Conservation (phyloP, 2,888 invertebrate species). For the Halictus quadricinctus region DNA sequence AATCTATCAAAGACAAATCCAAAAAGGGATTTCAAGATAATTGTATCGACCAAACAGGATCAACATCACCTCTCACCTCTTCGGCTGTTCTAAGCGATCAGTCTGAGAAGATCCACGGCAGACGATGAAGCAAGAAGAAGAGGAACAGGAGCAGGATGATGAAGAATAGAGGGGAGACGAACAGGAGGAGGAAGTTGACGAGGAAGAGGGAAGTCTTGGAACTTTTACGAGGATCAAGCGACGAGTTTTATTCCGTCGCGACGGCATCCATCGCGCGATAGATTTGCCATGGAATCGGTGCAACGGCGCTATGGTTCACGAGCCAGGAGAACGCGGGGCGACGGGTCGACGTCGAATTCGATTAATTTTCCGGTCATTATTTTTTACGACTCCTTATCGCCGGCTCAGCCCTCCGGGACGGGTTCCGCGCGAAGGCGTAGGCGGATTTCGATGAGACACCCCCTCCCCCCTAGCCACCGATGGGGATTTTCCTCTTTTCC, state of each 20-base stretch:
- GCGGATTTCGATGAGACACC: slow-evolving; percentile 21
- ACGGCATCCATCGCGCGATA: slow-evolving; percentile 17
- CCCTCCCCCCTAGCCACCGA: background rate
- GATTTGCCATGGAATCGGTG: slow-evolving; percentile 48
- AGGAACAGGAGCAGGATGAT: background rate
- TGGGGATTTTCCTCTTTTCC: slow-evolving; percentile 45
- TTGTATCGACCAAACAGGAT: no score
- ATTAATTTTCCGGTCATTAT: slow-evolving; percentile 82
- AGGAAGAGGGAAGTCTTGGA: background rate
- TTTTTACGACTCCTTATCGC: slow-evolving; percentile 80
- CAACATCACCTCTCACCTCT: no score
- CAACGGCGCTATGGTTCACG: slow-evolving; percentile 70
- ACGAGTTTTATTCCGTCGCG: slow-evolving; percentile 28
- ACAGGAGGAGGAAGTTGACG: background rate
- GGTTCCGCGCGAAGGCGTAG: slow-evolving; percentile 24
- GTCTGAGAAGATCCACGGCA: background rate
- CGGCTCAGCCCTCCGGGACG: slow-evolving; percentile 60
- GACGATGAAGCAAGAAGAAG: background rate
- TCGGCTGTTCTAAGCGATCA: no score
- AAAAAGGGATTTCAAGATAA: no score
- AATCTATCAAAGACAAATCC: no score
- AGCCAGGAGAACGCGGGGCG: slow-evolving; percentile 75
- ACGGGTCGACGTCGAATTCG: slow-evolving; percentile 78
- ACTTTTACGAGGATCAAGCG: slow-evolving; percentile 21
- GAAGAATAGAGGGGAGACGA: background rate